phyloP scores from a whole-genome alignment of 2,888 invertebrate genomes.

The Hydropsyche betteni region DNA sequence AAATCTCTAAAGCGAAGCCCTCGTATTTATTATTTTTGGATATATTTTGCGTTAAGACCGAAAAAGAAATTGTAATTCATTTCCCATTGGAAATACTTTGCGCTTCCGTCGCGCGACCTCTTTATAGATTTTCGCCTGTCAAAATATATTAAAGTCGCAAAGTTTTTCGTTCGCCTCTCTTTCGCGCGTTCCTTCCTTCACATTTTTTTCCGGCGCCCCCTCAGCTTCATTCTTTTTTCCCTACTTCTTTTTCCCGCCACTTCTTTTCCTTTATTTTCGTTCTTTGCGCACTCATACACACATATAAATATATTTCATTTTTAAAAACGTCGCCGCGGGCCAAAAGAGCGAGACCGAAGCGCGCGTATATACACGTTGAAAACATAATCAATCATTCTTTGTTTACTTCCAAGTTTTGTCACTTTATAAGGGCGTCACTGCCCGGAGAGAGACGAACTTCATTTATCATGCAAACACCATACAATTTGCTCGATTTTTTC shows the following conservation, averaged over 20 bases:
- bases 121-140: constrained; percentile 36
- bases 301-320: not conserved
- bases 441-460: constrained; percentile 41
- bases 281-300: not conserved
- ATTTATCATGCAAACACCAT: constrained; percentile 43
- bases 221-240: not conserved
- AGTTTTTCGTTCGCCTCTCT: constrained; percentile 24
- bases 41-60: not conserved
- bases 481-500: constrained; percentile 38
- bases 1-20: too few species aligned
- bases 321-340: constrained; percentile 12
- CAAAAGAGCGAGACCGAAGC: constrained; percentile 38
- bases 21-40: too few species aligned
- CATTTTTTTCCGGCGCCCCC: not conserved
- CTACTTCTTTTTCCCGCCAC: not conserved
- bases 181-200: constrained; percentile 9
- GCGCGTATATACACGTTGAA: constrained; percentile 34
- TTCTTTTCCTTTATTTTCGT: constrained; percentile 7
- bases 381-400: constrained; percentile 45
- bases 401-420: constrained; percentile 44
- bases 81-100: constrained; percentile 9
- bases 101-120: constrained; percentile 23
- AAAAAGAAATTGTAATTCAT: constrained; percentile 14
- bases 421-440: constrained; percentile 36
- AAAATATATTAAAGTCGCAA: constrained; percentile 41